These are phyloP conservation scores for Noctua janthina DNA, from an alignment of 2,888 invertebrate species.

Conservation along the genomic window DNA sequence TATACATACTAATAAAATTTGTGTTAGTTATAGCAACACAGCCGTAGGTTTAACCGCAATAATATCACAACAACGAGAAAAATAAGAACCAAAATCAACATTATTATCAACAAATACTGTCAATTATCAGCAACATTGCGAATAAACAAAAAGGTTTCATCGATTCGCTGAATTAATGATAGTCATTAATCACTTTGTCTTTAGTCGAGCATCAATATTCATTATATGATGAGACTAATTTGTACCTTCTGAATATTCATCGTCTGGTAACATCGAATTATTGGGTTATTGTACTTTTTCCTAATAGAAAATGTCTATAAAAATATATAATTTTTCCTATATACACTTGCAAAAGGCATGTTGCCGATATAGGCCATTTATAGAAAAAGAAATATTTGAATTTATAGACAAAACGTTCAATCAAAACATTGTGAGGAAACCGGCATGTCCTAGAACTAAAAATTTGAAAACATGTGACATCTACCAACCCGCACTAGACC, in stretches of 20 bases:
- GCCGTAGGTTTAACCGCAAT: background rate
- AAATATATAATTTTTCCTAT: background rate
- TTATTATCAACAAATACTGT: constrained; percentile 2
- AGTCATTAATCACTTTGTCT: constrained; percentile 58
- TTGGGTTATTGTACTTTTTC: background rate
- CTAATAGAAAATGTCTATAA: background rate
- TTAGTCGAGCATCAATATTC: constrained; percentile 67
- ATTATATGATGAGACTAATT: constrained; percentile 63
- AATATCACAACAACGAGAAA: no score
- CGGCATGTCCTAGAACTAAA: no score
- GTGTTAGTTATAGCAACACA: background rate
- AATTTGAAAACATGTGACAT: no score
- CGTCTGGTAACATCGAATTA: constrained; percentile 20
- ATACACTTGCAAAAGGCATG: background rate
- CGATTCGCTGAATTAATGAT: constrained; percentile 27
- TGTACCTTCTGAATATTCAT: constrained; percentile 44
- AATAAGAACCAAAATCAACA: background rate
- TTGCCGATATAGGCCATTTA: background rate
- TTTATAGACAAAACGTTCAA: no score
- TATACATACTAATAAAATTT: no score
- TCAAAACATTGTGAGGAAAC: no score
- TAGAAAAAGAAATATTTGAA: background rate
- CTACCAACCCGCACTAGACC: no score
- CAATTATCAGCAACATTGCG: constrained; percentile 15
- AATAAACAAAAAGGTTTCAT: constrained; percentile 32